Base-by-base conservation (phyloP, 2,888 invertebrate species). In the Lithophane semibrunnea region DNA sequence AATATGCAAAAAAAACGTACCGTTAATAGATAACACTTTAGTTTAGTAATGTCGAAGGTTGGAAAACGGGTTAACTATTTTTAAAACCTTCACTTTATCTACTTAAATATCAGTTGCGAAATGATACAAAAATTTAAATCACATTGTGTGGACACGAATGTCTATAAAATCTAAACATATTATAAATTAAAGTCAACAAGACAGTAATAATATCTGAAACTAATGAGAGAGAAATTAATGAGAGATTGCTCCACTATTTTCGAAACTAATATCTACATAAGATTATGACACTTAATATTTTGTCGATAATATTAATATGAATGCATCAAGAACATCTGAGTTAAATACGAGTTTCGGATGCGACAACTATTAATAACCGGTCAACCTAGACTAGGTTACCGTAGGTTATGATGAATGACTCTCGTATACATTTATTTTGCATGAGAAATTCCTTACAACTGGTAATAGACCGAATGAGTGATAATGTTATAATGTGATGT, bases 21-120 rank as follows among this genome's bases (percentile, higher is more conserved):
- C 71, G 75, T 73, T 77, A 76, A 76, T 79, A 70, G 44, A 71
- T 83, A 70, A 70, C 42, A 73, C 63, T 42, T 78, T 77, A 80
- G 71, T 80, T 67, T 64, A 24, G 24, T 42, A 42, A 47, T 29
- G 47, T 52, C 21, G 84, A 85, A 85, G 77, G 80, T 79, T 84
- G 61, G 61, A 83, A 82, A 81, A 70, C 13, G 44, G 72, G 63
- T 52, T 12, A 37, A 21, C 16, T 3, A 10, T 37, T 72, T 37
- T 18, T 21, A n/a, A 68, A 68, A 58, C 68, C 18, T 68, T 37
- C 37, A 21, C 56, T n/a, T 37, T 56, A 58, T 58, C n/a, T 73
- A 73, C 12, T 47, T 24, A 21, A 49, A 58, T 24, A 47, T 13
- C 18, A 47, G 37, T 73, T 73, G 47, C 24, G 16, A 74, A 73